These are phyloP conservation scores for Ranitomeya imitator DNA, from an alignment of 2,113 vertebrate genomes.

Conservation along the genomic window DNA sequence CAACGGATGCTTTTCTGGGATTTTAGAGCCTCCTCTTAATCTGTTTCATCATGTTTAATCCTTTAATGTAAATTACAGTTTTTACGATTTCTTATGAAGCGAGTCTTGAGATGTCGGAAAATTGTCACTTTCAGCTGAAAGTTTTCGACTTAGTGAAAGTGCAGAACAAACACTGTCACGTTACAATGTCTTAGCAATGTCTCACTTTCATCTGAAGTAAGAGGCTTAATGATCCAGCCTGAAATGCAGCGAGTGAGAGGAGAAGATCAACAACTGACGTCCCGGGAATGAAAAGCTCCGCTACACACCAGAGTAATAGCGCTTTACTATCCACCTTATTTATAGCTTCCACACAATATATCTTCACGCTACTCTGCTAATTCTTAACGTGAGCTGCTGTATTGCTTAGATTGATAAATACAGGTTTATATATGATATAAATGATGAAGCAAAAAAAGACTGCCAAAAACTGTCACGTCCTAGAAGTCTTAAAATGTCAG, in stretches of 20 bases:
- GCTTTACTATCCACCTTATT: neutral
- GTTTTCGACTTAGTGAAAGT: conserved; percentile 11
- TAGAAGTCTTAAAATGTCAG: no score
- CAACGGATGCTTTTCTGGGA: neutral
- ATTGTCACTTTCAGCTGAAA: conserved; percentile 4
- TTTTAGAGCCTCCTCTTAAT: conserved; percentile 11
- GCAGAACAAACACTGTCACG: conserved; percentile 13
- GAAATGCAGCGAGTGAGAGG: neutral
- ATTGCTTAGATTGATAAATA: neutral
- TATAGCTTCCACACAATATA: neutral
- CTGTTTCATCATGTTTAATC: conserved; percentile 44
- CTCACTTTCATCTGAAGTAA: conserved; percentile 59
- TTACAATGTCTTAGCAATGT: conserved; percentile 37
- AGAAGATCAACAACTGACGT: conserved; percentile 1
- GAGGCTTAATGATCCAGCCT: conserved; percentile 16
- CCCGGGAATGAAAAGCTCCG: neutral
- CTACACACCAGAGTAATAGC: neutral
- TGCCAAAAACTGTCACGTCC: neutral
- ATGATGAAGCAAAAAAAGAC: neutral
- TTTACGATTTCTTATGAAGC: conserved; percentile 6
- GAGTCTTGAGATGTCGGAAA: neutral
- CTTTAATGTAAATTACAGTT: conserved; percentile 29
- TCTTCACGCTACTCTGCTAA: neutral
- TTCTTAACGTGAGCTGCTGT: neutral
- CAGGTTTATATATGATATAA: neutral